These are phyloP conservation scores for Candoia aspera DNA, from an alignment of 2,113 vertebrate species.

Conservation along the genomic window DNA sequence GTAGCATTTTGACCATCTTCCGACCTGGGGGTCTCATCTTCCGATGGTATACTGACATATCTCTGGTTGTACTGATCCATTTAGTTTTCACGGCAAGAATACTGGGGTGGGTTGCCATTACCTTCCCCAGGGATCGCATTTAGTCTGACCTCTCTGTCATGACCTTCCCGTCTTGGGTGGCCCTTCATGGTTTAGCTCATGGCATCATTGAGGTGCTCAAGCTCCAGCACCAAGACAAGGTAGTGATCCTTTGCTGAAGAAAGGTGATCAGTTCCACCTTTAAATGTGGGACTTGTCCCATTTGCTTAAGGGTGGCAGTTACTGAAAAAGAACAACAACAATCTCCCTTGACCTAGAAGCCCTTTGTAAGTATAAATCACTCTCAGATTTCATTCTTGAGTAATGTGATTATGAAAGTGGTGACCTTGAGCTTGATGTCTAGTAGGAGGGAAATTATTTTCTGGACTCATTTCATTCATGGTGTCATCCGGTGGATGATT, in stretches of 20 bases:
- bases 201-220: too few relatives aligned
- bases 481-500: background rate
- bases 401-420: background rate
- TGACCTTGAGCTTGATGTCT: background rate
- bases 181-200: too few relatives aligned
- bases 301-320: background rate
- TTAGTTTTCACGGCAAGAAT: too few relatives aligned
- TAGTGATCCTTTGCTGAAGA: background rate
- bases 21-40: too few relatives aligned
- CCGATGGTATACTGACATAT: too few relatives aligned
- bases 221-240: too few relatives aligned
- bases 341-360: background rate
- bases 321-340: background rate
- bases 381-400: background rate
- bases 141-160: too few relatives aligned
- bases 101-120: too few relatives aligned
- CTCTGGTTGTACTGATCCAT: too few relatives aligned
- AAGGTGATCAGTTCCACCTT: background rate
- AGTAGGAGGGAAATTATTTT: background rate
- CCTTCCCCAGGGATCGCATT: too few relatives aligned
- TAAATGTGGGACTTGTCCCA: background rate
- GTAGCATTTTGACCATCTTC: too few relatives aligned
- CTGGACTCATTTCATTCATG: background rate
- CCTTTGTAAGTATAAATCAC: background rate
- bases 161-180: too few relatives aligned